Evolutionary conservation across 1,140 invertebrate species (phyloP), one percentile per base, ranked within the genome.

Genomic region (Drosophila tropicalis): DNA sequence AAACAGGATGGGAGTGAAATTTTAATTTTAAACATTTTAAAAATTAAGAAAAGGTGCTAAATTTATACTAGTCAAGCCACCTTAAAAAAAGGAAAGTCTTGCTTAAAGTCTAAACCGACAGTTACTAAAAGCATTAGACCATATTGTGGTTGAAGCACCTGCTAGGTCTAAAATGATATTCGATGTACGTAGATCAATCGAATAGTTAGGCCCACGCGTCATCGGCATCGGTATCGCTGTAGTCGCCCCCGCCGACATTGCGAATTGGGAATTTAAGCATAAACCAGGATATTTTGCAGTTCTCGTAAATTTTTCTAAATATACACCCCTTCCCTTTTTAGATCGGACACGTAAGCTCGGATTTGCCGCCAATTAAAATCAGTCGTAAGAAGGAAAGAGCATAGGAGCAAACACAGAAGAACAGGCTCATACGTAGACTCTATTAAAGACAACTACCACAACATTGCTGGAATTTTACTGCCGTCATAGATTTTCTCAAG

Each of bases 401-500:
- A 64, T 17, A 34, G 25, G 54, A 51, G 19, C 25, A 15, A 19
- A 22, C 17, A 15, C 17, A 15, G 13, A 32, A 67, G 57, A 13
- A 25, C 10, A 15, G 5, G 13, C 17, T 40, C 25, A 29, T 32
- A 56, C 12, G 36, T 9, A 13, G 10, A 39, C 36, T 39, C 7
- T 70, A 57, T 73, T 63, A 34, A 25, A 60, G n/a, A 74, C 41
- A 40, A 29, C 47, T 19, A 22, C 32, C 39, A 40, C 62, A 44
- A 63, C 25, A 29, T 15, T 41, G 62, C 51, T 51, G 22, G 66
- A 29, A 40, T 66, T 75, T 74, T 79, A 70, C 56, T 77, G 84
- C 75, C 90, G 86, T 79, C 81, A 91, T 91, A 91, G 90, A 91
- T 91, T 91, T 91, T 90, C 90, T 91, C 70, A 92, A 92, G 91